These are phyloP conservation scores for Turnix velox DNA, from an alignment of 2,113 vertebrate genomes.

Conservation along the genomic window DNA sequence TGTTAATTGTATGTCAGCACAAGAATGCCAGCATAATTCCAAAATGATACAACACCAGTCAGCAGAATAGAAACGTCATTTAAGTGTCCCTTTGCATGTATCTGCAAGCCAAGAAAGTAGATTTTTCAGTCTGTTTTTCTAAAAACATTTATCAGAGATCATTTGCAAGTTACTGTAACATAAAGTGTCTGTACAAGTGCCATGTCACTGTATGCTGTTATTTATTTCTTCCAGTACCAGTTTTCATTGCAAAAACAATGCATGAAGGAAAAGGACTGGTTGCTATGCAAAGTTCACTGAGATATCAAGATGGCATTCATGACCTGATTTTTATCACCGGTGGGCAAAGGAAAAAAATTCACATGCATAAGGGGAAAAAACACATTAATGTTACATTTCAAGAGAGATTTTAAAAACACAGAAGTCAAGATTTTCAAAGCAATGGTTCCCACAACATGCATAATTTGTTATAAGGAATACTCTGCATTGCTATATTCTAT, in stretches of 20 bases:
- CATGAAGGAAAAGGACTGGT: neutral
- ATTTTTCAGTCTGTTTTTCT: neutral
- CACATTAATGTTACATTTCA: neutral
- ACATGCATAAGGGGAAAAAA: neutral
- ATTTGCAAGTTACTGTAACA: neutral
- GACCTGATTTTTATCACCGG: conserved; percentile 4
- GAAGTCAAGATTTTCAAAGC: conserved; percentile 2
- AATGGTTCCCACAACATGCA: neutral
- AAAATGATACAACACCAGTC: accelerated
- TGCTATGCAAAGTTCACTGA: neutral
- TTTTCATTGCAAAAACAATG: neutral
- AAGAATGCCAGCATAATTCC: neutral
- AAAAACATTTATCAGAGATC: neutral
- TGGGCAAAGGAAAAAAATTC: neutral
- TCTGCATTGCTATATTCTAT: neutral
- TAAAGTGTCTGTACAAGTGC: neutral
- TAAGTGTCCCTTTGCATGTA: neutral
- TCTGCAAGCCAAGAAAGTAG: neutral
- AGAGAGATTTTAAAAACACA: neutral
- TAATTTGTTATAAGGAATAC: conserved; percentile 3
- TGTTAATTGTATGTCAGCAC: accelerated
- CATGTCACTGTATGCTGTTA: neutral
- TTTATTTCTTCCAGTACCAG: neutral
- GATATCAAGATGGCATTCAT: neutral
- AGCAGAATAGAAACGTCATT: neutral